These are phyloP conservation scores for Nomada hirtipes DNA, from an alignment of 2,888 invertebrate genomes.

Conservation along the genomic window DNA sequence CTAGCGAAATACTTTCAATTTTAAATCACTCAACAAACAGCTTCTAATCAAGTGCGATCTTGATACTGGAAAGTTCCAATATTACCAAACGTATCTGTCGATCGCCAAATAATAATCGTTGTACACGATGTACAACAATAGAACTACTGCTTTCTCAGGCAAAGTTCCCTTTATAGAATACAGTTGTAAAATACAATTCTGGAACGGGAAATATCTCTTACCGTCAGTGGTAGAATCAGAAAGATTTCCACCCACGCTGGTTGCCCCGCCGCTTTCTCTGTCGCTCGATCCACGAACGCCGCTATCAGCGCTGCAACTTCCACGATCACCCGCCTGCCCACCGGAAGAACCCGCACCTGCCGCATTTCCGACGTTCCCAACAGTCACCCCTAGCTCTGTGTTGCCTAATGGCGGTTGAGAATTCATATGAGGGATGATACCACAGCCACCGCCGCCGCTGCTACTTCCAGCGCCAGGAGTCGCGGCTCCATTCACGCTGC, in stretches of 20 bases:
- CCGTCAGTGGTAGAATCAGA: slow-evolving; percentile 93
- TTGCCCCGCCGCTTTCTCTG: slow-evolving; percentile 91
- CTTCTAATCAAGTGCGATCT: no score
- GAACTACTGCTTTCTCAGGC: no score
- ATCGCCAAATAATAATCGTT: no score
- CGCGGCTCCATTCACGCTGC: slow-evolving; percentile 86
- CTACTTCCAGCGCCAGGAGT: slow-evolving; percentile 82
- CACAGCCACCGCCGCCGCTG: slow-evolving; percentile 77
- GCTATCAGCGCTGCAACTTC: slow-evolving; percentile 94
- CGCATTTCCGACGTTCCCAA: slow-evolving; percentile 75
- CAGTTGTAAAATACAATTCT: neutral
- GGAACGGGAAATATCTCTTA: slow-evolving; percentile 72
- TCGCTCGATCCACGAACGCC: slow-evolving; percentile 94
- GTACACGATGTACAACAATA: no score
- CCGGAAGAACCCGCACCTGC: slow-evolving; percentile 85
- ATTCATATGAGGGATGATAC: slow-evolving; percentile 84
- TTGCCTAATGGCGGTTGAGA: slow-evolving; percentile 80
- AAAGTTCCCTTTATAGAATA: no score
- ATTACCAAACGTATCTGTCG: no score
- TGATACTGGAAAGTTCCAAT: no score
- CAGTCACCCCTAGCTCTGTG: slow-evolving; percentile 77
- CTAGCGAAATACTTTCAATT: no score
- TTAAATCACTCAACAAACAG: no score
- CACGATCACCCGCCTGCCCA: slow-evolving; percentile 88
- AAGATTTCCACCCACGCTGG: slow-evolving; percentile 92